Conservation (phyloP, 1,140 invertebrate species). For the Apolygus lucorum region DNA sequence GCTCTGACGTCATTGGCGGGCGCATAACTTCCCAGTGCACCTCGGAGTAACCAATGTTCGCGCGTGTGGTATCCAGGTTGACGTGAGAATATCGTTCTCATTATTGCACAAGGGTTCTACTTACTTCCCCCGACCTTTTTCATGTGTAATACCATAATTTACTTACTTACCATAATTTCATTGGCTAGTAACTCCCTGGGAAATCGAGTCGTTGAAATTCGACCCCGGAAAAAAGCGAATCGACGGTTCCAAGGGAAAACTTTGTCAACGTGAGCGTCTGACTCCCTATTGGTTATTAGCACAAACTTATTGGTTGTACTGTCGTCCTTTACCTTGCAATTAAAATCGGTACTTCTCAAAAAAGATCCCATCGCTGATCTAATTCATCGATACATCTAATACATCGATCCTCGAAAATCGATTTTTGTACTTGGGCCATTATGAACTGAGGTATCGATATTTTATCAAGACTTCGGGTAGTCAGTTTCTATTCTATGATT, state of each 20-base stretch:
- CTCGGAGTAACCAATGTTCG: not conserved
- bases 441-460: too few relatives aligned
- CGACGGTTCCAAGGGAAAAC: not conserved
- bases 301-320: not conserved
- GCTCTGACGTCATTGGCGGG: not conserved
- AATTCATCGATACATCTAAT: not conserved
- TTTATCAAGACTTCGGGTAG: too few relatives aligned
- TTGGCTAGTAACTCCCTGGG: too few relatives aligned
- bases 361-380: not conserved
- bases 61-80: not conserved
- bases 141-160: not conserved
- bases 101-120: too few relatives aligned
- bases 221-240: too few relatives aligned
- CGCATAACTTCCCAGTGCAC: not conserved
- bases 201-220: too few relatives aligned
- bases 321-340: not conserved
- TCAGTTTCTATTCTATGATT: too few relatives aligned
- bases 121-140: too few relatives aligned
- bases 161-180: not conserved
- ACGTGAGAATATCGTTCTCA: too few relatives aligned
- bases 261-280: not conserved
- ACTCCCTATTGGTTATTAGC: not conserved
- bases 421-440: too few relatives aligned
- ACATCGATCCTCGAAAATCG: too few relatives aligned
- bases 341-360: not conserved